Evolutionary conservation across 2,797 vertebrate genomes (phyloP).

Genomic region (Morus bassanus): DNA sequence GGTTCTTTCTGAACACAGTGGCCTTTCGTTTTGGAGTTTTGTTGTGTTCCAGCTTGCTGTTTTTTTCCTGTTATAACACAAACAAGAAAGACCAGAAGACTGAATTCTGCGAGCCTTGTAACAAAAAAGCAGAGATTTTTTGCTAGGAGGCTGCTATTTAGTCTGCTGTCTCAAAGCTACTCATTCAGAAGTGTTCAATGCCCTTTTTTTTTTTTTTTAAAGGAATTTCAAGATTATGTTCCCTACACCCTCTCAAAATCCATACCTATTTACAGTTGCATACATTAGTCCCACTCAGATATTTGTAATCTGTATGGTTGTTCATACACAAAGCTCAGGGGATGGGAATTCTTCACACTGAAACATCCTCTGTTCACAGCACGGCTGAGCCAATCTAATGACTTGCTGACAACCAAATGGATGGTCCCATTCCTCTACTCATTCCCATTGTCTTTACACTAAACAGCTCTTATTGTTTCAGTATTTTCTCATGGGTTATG

Average conservation of each 20-base stretch:
- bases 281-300: not conserved
- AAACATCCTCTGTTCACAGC: not conserved
- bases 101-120: not conserved
- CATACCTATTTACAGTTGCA: not conserved
- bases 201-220: not conserved
- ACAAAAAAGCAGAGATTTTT: not conserved
- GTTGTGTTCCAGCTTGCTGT: conserved; percentile 51
- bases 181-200: not conserved
- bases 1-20: conserved; percentile 61
- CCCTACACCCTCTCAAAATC: not conserved
- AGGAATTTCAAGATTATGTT: not conserved
- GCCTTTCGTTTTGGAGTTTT: conserved; percentile 50
- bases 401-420: not conserved
- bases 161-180: not conserved
- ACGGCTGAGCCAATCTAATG: not conserved
- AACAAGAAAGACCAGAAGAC: conserved; percentile 14
- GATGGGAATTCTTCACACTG: not conserved
- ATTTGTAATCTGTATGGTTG: not conserved
- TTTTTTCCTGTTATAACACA: conserved; percentile 65
- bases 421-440: not conserved
- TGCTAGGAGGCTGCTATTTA: not conserved
- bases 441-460: not conserved
- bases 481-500: not conserved
- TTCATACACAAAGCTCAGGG: not conserved
- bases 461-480: not conserved